These are phyloP conservation scores for Danionella dracula DNA, from an alignment of 2,797 vertebrate species.

Conservation along the genomic window DNA sequence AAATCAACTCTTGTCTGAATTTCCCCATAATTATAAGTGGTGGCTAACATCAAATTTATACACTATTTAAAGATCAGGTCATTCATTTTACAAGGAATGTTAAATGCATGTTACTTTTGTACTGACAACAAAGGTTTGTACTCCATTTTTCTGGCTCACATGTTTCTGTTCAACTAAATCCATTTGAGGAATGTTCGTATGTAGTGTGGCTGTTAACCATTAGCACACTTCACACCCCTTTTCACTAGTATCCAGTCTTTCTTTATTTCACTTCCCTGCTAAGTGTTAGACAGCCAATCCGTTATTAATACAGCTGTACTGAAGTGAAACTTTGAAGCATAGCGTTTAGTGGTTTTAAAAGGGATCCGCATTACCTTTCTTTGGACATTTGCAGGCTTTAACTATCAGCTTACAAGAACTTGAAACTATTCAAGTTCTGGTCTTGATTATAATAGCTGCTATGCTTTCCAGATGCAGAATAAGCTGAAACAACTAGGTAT, in stretches of 20 bases:
- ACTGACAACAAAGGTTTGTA: too few relatives aligned
- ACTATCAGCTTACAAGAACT: neutral
- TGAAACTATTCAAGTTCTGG: neutral
- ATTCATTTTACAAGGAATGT: too few relatives aligned
- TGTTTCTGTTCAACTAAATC: conserved; percentile 59
- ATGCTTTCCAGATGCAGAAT: neutral
- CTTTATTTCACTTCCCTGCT: neutral
- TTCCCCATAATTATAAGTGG: too few relatives aligned
- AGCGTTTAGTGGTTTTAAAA: neutral
- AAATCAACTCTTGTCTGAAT: too few relatives aligned
- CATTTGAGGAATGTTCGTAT: conserved; percentile 57
- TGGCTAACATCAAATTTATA: too few relatives aligned
- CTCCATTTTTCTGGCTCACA: conserved; percentile 45
- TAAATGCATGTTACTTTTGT: too few relatives aligned
- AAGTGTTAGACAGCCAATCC: neutral
- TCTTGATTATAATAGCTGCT: conserved; percentile 36
- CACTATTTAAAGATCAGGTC: too few relatives aligned
- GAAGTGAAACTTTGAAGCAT: too few relatives aligned
- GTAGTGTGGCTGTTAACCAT: conserved; percentile 52
- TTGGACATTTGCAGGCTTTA: neutral
- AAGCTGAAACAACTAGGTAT: neutral
- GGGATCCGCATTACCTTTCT: neutral
- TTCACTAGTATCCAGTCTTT: neutral
- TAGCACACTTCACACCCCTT: conserved; percentile 34
- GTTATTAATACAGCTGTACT: neutral